Evolutionary conservation across 1,140 invertebrate species (phyloP), one percentile per base, ranked within the genome.

Genomic region (Ganaspis sp.): DNA sequence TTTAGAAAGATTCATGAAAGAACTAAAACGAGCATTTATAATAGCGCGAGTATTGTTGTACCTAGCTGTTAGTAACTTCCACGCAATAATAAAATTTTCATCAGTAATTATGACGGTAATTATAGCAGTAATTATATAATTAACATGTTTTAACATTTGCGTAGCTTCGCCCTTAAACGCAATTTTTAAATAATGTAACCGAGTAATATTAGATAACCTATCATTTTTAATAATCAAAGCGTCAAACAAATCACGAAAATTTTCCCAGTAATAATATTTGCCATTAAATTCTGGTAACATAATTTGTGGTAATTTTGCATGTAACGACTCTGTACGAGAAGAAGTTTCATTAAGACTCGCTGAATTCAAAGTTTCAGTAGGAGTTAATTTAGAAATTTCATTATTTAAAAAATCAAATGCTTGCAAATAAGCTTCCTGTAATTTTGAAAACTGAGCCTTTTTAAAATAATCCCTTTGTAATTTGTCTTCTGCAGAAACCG

Each of bases 161-260:
- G 21, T n/a, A 11, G 73, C 54, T n/a, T 74, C 54, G 9, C 40
- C 73, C 1, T 29, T 69, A 11, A 74, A 9, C 0, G 26, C 17
- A 23, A 34, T 64, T 26, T 69, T 74, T n/a, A 74, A 21, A 45
- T 74, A 74, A 37, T 74, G 73, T 11, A 69, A 21, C 6, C 73
- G 34, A n/a, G 29, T 6, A 17, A 69, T 45, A 26, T 74, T 42
- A 4, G 54, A 69, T 4, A 74, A 19, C 69, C 26, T 4, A 74
- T n/a, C n/a, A n/a, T n/a, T n/a, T n/a, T n/a, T n/a, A n/a, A n/a
- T n/a, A n/a, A n/a, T n/a, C n/a, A n/a, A 4, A 15, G 73, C 53
- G 4, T 34, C 38, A 15, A 74, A 74, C 9, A 74, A 26, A 74
- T 74, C 73, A 19, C 73, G 12, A 53, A 74, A 74, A 19, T 40